Evolutionary conservation across 2,888 invertebrate species (phyloP).

Genomic region (Leptopterna dolabrata): DNA sequence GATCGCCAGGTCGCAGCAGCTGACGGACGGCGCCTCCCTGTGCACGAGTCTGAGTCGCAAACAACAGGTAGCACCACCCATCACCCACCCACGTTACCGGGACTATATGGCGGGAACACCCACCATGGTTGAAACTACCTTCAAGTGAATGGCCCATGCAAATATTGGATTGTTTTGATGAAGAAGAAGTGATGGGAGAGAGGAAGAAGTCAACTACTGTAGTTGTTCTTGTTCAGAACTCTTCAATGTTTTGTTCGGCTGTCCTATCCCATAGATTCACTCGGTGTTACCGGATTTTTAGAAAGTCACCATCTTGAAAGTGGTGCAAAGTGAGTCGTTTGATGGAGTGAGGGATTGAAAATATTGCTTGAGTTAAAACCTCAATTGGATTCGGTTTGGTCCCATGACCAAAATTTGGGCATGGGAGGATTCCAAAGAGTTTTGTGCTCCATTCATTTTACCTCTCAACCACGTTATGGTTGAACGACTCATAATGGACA

Average conservation of each 20-base stretch:
- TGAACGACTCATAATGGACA: no score
- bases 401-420: slow-evolving; percentile 22
- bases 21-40: no score
- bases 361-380: not conserved
- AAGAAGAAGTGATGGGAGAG: slow-evolving; percentile 36
- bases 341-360: not conserved
- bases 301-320: not conserved
- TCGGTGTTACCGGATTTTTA: not conserved
- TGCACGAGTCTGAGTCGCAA: no score
- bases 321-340: slow-evolving; percentile 18
- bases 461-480: slow-evolving; percentile 6
- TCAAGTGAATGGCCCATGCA: slow-evolving; percentile 61
- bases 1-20: no score
- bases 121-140: slow-evolving; percentile 62
- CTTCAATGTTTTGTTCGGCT: not conserved
- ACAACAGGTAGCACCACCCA: no score
- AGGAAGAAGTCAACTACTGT: slow-evolving; percentile 39
- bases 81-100: no score
- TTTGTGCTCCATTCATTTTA: slow-evolving; percentile 4
- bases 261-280: not conserved
- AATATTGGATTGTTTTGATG: not conserved
- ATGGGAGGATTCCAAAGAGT: slow-evolving; percentile 28
- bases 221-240: not conserved
- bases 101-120: no score
- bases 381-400: no score